Percentiles rank a stretch among this genome's conserved stretches.
phyloP scores from a whole-genome alignment of 2,113 vertebrate species.

The Lates calcarifer region DNA sequence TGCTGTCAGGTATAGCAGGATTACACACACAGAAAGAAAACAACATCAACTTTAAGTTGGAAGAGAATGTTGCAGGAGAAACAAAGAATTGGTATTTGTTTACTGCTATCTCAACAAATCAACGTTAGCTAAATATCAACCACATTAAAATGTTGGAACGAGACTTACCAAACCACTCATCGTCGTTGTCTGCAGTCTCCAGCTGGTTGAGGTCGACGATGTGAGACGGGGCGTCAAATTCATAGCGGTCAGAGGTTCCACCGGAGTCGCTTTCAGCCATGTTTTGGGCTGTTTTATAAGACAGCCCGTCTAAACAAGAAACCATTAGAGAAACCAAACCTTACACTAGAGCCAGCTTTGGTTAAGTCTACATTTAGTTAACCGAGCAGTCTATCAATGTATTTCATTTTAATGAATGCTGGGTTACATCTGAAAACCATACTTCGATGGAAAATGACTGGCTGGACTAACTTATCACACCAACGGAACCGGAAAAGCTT shows the following conservation, averaged over 20 bases:
- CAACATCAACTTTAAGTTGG: too few relatives aligned
- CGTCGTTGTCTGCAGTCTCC: conserved; percentile 79
- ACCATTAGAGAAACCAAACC: neutral
- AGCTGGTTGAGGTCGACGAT: conserved; percentile 85
- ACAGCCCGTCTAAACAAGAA: neutral
- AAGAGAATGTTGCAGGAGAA: neutral
- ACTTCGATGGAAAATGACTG: neutral
- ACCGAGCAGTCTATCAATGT: neutral
- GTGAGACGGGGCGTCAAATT: conserved; percentile 89
- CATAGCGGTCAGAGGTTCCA: conserved; percentile 55
- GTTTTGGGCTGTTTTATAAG: neutral
- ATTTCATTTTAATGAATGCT: neutral
- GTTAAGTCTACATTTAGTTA: neutral
- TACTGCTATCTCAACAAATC: neutral
- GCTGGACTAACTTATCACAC: neutral
- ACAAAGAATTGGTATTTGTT: neutral
- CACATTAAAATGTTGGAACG: rapidly evolving
- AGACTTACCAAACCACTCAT: conserved; percentile 94
- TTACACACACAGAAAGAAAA: neutral
- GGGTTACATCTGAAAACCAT: too few relatives aligned
- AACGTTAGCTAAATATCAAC: neutral
- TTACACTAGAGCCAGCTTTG: rapidly evolving
- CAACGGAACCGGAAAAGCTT: neutral
- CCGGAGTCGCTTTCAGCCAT: conserved; percentile 54
- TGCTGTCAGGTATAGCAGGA: neutral